phyloP scores from a whole-genome alignment of 2,113 vertebrate species.

The Pimephales promelas region DNA sequence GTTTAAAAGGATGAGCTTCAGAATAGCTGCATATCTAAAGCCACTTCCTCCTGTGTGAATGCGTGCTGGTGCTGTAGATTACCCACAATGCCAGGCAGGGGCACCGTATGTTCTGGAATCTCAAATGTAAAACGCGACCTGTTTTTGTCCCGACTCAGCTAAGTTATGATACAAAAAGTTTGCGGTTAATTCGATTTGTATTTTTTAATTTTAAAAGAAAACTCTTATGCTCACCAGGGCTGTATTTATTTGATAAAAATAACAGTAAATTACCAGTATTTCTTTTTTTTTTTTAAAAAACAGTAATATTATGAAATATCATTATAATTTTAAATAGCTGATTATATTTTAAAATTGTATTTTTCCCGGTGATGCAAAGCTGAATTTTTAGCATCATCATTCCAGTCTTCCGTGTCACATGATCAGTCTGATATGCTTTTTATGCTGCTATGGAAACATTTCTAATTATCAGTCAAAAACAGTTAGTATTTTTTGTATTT shows the following conservation, averaged over 20 bases:
- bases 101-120: slow-evolving; percentile 7
- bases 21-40: slow-evolving; percentile 24
- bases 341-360: neutral
- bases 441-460: neutral
- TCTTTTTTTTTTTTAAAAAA: no score
- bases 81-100: slow-evolving; percentile 26
- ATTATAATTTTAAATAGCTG: neutral
- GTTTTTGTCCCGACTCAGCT: neutral
- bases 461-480: neutral
- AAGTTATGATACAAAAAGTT: neutral
- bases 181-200: neutral
- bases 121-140: neutral
- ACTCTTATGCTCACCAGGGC: neutral
- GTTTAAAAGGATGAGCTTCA: neutral
- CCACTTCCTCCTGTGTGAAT: slow-evolving; percentile 8
- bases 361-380: neutral
- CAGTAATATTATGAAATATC: neutral
- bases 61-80: neutral
- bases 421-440: neutral
- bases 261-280: neutral
- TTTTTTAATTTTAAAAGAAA: neutral
- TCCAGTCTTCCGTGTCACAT: neutral
- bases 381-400: neutral
- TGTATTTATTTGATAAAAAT: neutral
- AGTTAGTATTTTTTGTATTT: neutral